Evolutionary conservation across 1,140 invertebrate species (phyloP).

Genomic region (Coelopa frigida): DNA sequence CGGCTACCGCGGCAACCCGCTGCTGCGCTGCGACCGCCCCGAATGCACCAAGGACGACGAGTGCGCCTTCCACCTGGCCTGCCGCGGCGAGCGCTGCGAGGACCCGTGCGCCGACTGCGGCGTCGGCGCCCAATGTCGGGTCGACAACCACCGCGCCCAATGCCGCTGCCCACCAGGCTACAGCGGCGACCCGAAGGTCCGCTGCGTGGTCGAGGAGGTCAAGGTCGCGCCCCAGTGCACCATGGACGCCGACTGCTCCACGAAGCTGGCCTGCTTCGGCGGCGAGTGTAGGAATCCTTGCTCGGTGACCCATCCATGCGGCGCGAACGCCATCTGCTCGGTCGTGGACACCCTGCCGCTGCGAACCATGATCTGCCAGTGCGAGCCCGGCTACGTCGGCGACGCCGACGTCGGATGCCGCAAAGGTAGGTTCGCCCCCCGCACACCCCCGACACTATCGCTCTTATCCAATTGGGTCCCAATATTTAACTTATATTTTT

Average conservation of each 20-base stretch:
- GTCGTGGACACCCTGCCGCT: conserved; percentile 79
- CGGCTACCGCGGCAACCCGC: conserved; percentile 66
- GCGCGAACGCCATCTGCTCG: conserved; percentile 66
- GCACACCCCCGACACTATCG: too few relatives aligned
- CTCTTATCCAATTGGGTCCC: too few relatives aligned
- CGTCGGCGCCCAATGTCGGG: conserved; percentile 63
- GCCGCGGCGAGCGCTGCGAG: conserved; percentile 64
- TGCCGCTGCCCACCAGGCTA: conserved; percentile 80
- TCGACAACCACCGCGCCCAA: conserved; percentile 64
- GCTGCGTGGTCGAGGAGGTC: conserved; percentile 55
- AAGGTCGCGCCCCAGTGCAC: conserved; percentile 60
- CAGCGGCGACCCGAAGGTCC: conserved; percentile 64
- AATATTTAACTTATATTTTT: too few relatives aligned
- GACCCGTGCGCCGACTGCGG: conserved; percentile 75
- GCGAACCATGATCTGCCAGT: conserved; percentile 80
- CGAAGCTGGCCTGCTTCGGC: conserved; percentile 73
- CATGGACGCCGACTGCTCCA: conserved; percentile 75
- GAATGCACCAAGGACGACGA: conserved; percentile 68
- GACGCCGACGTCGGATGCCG: conserved; percentile 76
- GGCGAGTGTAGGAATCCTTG: conserved; percentile 79
- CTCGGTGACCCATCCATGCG: conserved; percentile 68
- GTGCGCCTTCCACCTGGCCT: conserved; percentile 66
- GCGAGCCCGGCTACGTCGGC: conserved; percentile 69
- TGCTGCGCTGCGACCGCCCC: conserved; percentile 64
- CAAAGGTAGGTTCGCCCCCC: conserved; percentile 57